Evolutionary conservation across 2,888 invertebrate genomes (phyloP), one percentile per base, ranked within the genome.

Genomic region (Calliopum simillimum): DNA sequence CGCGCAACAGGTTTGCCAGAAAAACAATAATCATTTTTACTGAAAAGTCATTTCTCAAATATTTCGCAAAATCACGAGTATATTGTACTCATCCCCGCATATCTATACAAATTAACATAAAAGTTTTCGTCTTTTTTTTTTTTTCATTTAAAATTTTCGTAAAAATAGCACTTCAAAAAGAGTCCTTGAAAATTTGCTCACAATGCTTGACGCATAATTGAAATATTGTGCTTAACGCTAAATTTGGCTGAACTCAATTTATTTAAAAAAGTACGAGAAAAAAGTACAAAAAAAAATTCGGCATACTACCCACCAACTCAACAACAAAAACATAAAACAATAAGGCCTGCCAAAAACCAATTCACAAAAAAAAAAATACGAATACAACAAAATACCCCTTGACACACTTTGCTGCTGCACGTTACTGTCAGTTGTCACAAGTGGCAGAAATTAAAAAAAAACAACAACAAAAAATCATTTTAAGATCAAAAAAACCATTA

Each of bases 381-480:
- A 11, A 69, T 16, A 41, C 5, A 59, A 41, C 25, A 43, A 61
- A 79, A 75, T 80, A 79, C 80, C 77, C 80, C 80, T 80, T 80
- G 80, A 80, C 80, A 81, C 73, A 80, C 79, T 80, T 80, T 66
- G 21, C 19, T 66, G 21, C 19, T 33, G 33, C 33, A 43, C 23
- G 14, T 47, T 62, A 8, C 49, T 69, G 64, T 56, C 70, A 70
- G 55, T 55, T 61, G 67, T 66, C 66, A 62, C 44, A 51, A 64
- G 55, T 21, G 56, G 66, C 43, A 33, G 13, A 49, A 68, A 49
- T 33, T 11, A 46, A 59, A 49, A n/a, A 4, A 16, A 46, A 58
- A 58, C 46, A 58, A 56, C 25, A 41, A 41, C 46, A 58, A 56
- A 46, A 41, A 41, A 23, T 14, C 5, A 66, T 41, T 13, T 46